A percentile compares a stretch with the other conserved stretches of the same genome.
These are phyloP conservation scores for Oxygymnocypris stewartii DNA, from an alignment of 2,113 vertebrate genomes.

Conservation along the genomic window DNA sequence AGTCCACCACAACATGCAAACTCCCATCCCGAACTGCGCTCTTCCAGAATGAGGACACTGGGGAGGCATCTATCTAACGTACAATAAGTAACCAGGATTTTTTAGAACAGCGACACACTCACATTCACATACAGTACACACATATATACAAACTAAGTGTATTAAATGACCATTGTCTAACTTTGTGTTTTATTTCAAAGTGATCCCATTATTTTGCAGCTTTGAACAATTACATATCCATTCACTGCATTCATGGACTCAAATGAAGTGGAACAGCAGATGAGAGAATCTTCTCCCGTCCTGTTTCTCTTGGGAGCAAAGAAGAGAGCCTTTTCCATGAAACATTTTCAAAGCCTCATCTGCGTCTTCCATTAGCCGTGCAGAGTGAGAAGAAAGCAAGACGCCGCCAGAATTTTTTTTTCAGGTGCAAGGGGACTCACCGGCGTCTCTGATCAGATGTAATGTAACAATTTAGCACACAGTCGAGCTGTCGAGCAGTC, in stretches of 20 bases:
- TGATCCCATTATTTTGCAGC: constrained; percentile 70
- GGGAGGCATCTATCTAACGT: constrained; percentile 21
- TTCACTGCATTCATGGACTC: constrained; percentile 65
- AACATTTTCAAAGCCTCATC: constrained; percentile 60
- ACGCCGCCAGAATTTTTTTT: constrained; percentile 28
- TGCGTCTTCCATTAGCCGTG: constrained; percentile 47
- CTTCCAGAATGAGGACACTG: constrained; percentile 43
- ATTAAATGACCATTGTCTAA: constrained; percentile 71
- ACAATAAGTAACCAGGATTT: constrained; percentile 62
- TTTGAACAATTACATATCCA: constrained; percentile 72
- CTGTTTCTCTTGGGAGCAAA: constrained; percentile 57
- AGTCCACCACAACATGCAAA: constrained; percentile 51
- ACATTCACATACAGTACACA: constrained; percentile 31
- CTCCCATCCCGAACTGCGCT: constrained; percentile 46
- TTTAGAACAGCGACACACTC: constrained; percentile 39
- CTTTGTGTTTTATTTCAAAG: constrained; percentile 69
- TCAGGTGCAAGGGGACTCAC: background rate
- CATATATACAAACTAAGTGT: constrained; percentile 51
- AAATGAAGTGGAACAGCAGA: constrained; percentile 74
- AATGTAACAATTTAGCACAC: constrained; percentile 30
- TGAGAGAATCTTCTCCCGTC: constrained; percentile 62
- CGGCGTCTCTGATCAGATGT: constrained; percentile 35
- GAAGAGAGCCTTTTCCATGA: constrained; percentile 45
- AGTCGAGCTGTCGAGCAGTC: no score
- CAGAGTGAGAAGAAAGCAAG: constrained; percentile 42